These are phyloP conservation scores for Unio delphinus DNA, from an alignment of 2,888 invertebrate species.

Conservation along the genomic window DNA sequence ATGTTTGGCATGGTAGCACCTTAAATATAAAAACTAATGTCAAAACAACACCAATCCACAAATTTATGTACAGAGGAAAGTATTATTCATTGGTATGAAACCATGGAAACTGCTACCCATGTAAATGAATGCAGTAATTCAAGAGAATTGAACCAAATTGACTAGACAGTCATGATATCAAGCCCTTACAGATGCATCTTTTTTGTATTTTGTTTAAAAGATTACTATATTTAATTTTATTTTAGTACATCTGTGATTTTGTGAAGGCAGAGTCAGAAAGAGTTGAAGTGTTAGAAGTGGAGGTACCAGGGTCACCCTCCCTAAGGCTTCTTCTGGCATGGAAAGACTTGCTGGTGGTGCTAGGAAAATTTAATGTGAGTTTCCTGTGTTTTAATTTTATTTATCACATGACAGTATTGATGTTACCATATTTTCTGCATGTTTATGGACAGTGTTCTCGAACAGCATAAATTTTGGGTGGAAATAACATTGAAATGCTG, in stretches of 20 bases:
- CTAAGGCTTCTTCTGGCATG: constrained; percentile 62
- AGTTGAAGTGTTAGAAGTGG: constrained; percentile 23
- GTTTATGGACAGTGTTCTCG: no score
- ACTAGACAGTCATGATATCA: no score
- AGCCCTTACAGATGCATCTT: background rate
- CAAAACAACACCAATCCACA: no score
- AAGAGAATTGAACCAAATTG: no score
- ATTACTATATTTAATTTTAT: constrained; percentile 8
- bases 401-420: background rate
- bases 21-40: no score
- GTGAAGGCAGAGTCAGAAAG: constrained; percentile 20
- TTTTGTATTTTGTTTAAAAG: background rate
- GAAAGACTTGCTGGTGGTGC: constrained; percentile 62
- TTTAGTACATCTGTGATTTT: constrained; percentile 43
- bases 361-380: constrained; percentile 54
- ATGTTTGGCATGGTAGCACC: no score
- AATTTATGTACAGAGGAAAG: no score
- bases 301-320: constrained; percentile 48
- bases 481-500: no score
- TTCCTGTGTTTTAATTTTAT: constrained; percentile 1
- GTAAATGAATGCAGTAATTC: no score
- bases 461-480: no score
- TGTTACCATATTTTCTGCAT: background rate
- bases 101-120: no score
- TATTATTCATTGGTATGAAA: no score